Evolutionary conservation across 2,888 invertebrate species (phyloP), one percentile per base, ranked within the genome.

Genomic region (Hemaris fuciformis): DNA sequence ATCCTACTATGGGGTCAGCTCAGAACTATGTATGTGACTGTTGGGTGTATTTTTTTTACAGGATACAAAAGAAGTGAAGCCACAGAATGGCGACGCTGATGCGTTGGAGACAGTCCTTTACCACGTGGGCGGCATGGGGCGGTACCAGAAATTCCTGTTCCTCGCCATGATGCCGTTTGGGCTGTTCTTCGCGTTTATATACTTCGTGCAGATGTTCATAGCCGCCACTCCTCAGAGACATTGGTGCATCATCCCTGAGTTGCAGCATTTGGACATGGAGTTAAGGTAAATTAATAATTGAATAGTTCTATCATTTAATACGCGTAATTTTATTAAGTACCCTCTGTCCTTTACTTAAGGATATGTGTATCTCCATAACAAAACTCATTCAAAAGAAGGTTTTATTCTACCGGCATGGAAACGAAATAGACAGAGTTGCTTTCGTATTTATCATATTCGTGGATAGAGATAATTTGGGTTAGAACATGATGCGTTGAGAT

Each of bases 201-300:
- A 90, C 77, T 85, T 90, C 74, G 85, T 87, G 18, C 91, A 91
- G 75, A 89, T 91, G 88, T 91, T 91, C 74, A 77, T 91, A 18
- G 81, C 88, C 0, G 87, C 84, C 8, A 88, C 90, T 0, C 90
- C 90, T 10, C 85, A 87, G 70, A 72, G 76, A 53, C 85, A 91
- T 66, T 91, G 90, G 89, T 91, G 91, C 62, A 68, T 67, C 1
- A 85, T 90, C 13, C 90, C 91, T 0, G 89, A 89, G 64, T 60
- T 91, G 15, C 78, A 76, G 7, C 79, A 81, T 46, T 69, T 91
- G 53, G 79, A 79, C 58, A 65, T 80, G 62, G 84, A 84, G 59
- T 59, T 85, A 1, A 89, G 90, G 90, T 90, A 63, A 38, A 13
- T n/a, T 38, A 5, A 8, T 6, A 34, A 1, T 8, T 34, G 7